Base-by-base conservation (phyloP, 2,888 invertebrate genomes). In the Andrena marginata region DNA sequence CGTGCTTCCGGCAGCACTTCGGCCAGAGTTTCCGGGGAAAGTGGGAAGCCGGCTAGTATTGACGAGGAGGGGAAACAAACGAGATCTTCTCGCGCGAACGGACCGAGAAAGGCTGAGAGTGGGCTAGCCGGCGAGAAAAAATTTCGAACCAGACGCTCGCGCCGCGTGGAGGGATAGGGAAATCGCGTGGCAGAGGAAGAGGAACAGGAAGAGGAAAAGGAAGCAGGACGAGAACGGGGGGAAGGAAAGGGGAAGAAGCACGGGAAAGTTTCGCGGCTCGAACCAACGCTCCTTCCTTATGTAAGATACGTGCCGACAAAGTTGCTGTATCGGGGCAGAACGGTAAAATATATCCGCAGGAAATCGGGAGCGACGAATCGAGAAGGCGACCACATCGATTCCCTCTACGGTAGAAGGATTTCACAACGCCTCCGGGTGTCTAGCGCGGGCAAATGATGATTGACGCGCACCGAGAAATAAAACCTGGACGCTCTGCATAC, bases 181-280 rank as follows among this genome's bases (percentile, higher is more conserved):
- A 51, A 68, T 62, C 48, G 31, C 60, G 29, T 26, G 54, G 5
- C 23, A 49, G 29, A 29, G 33, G 42, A 54, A 26, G 65, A 59
- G 48, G 68, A 35, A 42, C 23, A 26, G 23, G 23, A 23, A 56
- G 35, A 33, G 33, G 42, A 54, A 29, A 63, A 62, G 48, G 68
- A 35, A 42, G 4, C 23, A 4, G 10, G 23, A 23, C 5, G 10
- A 26, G 26, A 1, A 0, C n/a, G n/a, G 67, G 16, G 0, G 56
- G 42, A 10, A 23, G 56, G 16, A 35, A 63, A 20, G 48, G 68
- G 31, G 26, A n/a, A 33, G 65, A 42, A 70, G 62, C 26, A 65
- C n/a, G 54, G 65, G 71, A 79, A 84, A 88, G 87, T 87, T 88
- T 90, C 79, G 71, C 84, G 59, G 71, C 64, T 76, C 86, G 80